Conservation (phyloP, 2,888 invertebrate species). For the Beris chalybata region DNA sequence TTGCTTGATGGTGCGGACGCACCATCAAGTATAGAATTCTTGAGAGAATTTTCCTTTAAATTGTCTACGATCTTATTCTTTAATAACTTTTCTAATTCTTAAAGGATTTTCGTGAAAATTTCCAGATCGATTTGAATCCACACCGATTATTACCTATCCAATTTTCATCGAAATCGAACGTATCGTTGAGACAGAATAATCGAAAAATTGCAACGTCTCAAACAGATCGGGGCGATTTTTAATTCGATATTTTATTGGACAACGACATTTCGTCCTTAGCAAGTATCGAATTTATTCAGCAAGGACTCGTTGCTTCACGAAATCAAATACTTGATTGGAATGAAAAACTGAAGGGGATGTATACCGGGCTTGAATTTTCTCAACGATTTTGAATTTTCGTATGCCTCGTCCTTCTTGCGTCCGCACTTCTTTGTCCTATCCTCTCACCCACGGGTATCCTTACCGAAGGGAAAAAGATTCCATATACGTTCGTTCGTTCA, state of each 20-base stretch:
- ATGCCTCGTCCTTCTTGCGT: conserved; percentile 31
- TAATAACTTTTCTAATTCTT: conserved; percentile 15
- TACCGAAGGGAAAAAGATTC: conserved; percentile 32
- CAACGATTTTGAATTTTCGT: conserved; percentile 40
- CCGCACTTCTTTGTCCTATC: conserved; percentile 31
- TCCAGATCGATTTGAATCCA: not conserved
- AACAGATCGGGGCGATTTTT: conserved; percentile 30
- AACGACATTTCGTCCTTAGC: conserved; percentile 40
- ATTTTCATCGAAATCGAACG: conserved; percentile 19
- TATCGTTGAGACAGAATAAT: not conserved
- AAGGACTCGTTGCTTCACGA: conserved; percentile 19
- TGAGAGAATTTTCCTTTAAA: conserved; percentile 35
- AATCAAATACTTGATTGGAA: conserved; percentile 35
- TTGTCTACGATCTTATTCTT: conserved; percentile 21
- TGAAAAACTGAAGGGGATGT: conserved; percentile 40
- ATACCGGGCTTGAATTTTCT: conserved; percentile 40
- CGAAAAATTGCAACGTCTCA: conserved; percentile 32
- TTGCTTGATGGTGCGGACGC: conserved; percentile 35
- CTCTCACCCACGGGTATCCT: conserved; percentile 25
- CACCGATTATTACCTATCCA: not conserved
- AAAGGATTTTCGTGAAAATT: conserved; percentile 25
- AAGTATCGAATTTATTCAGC: conserved; percentile 35
- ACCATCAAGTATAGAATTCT: conserved; percentile 33
- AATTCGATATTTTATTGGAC: conserved; percentile 39
- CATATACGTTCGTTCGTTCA: conserved; percentile 13